phyloP scores from a whole-genome alignment of 2,888 invertebrate genomes.

The Ceriagrion tenellum region DNA sequence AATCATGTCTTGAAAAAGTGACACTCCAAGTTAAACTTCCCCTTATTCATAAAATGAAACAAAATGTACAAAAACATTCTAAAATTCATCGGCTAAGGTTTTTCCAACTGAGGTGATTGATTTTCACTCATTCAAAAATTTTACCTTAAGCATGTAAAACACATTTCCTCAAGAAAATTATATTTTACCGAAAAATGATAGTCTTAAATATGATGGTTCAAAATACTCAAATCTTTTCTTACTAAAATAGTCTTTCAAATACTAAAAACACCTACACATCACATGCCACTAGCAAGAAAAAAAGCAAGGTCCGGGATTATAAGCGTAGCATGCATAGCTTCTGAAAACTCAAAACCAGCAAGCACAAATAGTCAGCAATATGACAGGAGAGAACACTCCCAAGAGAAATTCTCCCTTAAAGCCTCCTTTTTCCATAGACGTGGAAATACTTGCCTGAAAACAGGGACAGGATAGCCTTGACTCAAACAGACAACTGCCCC shows the following conservation, averaged over 20 bases:
- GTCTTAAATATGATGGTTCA: too few species aligned
- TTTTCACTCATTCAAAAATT: not conserved
- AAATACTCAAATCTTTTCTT: too few species aligned
- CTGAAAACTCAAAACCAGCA: not conserved
- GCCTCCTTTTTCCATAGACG: not conserved
- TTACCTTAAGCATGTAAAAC: not conserved
- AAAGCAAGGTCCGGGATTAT: not conserved
- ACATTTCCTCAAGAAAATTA: too few species aligned
- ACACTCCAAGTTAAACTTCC: not conserved
- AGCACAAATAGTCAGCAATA: not conserved
- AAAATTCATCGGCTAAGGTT: not conserved
- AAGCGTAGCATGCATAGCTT: not conserved
- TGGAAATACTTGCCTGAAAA: constrained; percentile 75
- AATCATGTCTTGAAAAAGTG: not conserved
- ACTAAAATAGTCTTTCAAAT: not conserved
- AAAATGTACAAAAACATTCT: not conserved
- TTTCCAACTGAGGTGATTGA: not conserved
- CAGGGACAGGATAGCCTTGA: constrained; percentile 77
- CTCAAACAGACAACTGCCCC: constrained; percentile 74
- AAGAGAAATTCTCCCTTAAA: not conserved
- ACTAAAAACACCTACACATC: not conserved
- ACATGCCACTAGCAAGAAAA: not conserved
- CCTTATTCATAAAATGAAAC: not conserved
- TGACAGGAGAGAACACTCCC: not conserved
- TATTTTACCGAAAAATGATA: too few species aligned